Evolutionary conservation across 1,140 invertebrate genomes (phyloP).

Genomic region (Palaemon carinicauda): DNA sequence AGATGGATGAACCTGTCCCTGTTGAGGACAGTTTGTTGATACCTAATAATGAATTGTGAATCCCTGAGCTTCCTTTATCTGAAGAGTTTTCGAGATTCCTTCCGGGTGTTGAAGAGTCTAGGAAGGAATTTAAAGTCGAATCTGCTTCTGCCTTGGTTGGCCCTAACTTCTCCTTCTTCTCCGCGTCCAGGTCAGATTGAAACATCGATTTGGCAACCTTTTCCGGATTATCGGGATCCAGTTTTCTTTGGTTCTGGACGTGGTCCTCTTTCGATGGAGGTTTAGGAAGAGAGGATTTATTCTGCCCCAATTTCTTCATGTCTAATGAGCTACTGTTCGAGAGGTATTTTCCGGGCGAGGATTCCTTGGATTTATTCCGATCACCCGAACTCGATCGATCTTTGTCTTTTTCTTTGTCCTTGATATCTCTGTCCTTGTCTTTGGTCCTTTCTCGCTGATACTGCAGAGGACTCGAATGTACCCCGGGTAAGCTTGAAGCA

Average conservation of each 20-base stretch:
- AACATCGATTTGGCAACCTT: slow-evolving; percentile 14
- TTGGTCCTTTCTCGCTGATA: slow-evolving; percentile 51
- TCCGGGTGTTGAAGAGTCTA: slow-evolving; percentile 12
- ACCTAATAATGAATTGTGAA: background rate
- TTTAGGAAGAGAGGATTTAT: slow-evolving; percentile 26
- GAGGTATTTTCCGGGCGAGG: background rate
- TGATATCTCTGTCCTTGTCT: slow-evolving; percentile 52
- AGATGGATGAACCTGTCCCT: background rate
- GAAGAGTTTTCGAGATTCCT: slow-evolving; percentile 11
- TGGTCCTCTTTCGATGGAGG: slow-evolving; percentile 53
- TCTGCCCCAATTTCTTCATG: slow-evolving; percentile 27
- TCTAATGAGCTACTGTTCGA: background rate
- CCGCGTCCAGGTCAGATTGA: background rate
- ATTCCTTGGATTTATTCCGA: slow-evolving; percentile 16
- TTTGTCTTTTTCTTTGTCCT: slow-evolving; percentile 56
- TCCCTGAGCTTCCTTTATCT: slow-evolving; percentile 24
- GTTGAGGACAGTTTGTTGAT: slow-evolving; percentile 15
- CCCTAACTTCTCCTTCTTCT: slow-evolving; percentile 33
- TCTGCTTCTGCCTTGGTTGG: slow-evolving; percentile 44
- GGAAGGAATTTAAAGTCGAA: slow-evolving; percentile 23
- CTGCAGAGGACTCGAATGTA: slow-evolving; percentile 44
- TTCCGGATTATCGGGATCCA: slow-evolving; percentile 26
- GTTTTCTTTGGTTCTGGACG: slow-evolving; percentile 33
- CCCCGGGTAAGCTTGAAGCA: slow-evolving; percentile 31
- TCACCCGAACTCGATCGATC: slow-evolving; percentile 28